Evolutionary conservation across 2,888 invertebrate species (phyloP), one percentile per base, ranked within the genome.

Genomic region (Odontothrips loti): DNA sequence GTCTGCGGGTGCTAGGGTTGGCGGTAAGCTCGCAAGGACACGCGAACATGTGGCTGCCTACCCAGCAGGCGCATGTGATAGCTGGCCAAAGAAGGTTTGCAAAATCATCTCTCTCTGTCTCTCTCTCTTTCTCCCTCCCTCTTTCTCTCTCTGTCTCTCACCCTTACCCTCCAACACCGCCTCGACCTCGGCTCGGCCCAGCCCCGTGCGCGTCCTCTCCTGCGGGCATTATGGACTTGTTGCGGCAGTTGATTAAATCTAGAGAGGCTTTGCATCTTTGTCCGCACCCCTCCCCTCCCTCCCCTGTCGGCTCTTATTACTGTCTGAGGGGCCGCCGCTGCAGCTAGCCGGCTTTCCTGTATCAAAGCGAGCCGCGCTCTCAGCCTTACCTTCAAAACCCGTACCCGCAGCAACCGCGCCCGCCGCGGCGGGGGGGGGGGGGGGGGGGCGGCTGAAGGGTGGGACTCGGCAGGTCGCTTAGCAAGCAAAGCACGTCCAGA

Each of bases 201-300:
- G 58, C 58, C 58, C 6, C 58, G 58, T n/a, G 17, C 58, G 15
- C 58, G 51, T n/a, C 58, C 58, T 17, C 58, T 58, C 58, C 17
- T 58, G 58, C 58, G 68, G 68, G 68, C 27, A 27, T 75, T 75
- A 75, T 75, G 68, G 68, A 75, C 68, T 75, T 75, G 68, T 75
- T 75, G 68, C 68, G 68, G 68, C 23, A 27, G 27, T 75, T 75
- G 68, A 75, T 75, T 75, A 75, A 75, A 75, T 75, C 68, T 75
- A 75, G 68, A 75, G 68, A 75, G 68, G 68, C 68, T 75, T 75
- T 75, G 68, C 68, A 75, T 75, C 68, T 75, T 75, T 75, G 68
- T 12, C 27, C 68, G 68, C 51, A 51, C 68, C 68, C 68, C 23
- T 9, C 68, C 27, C 27, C 68, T 27, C 27, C 27, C 27, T 27